phyloP scores from a whole-genome alignment of 2,113 vertebrate genomes.

The Tachuris rubrigastra region DNA sequence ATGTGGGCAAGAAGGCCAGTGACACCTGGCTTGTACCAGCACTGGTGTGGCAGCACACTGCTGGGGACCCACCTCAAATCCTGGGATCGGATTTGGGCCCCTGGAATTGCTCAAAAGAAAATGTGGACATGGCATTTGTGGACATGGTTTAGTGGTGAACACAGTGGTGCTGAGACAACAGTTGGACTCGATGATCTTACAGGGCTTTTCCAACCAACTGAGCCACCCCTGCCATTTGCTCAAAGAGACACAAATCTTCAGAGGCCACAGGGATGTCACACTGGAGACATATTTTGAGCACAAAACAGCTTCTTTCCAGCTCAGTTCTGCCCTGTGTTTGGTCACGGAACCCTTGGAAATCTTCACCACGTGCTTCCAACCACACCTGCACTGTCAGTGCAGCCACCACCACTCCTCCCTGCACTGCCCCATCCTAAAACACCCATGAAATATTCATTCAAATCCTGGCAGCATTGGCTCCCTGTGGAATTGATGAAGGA shows the following conservation, averaged over 20 bases:
- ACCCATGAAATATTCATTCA: fast-evolving
- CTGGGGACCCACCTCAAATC: too few relatives aligned
- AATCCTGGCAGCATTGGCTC: not conserved
- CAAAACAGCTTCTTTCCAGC: not conserved
- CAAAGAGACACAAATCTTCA: not conserved
- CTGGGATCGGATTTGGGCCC: not conserved
- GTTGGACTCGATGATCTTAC: not conserved
- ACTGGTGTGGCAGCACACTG: not conserved
- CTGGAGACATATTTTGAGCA: not conserved
- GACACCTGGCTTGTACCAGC: not conserved
- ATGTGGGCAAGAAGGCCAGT: not conserved
- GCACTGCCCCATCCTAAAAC: not conserved
- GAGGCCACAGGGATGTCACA: too few relatives aligned
- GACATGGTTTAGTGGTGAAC: not conserved
- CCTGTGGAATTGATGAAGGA: not conserved
- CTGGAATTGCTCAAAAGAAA: not conserved
- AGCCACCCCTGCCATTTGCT: not conserved
- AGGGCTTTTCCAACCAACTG: not conserved
- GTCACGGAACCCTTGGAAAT: fast-evolving
- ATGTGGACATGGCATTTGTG: not conserved
- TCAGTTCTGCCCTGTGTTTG: not conserved
- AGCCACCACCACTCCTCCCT: fast-evolving
- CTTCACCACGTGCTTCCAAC: not conserved
- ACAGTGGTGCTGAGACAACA: not conserved
- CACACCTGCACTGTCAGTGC: not conserved